These are phyloP conservation scores for Lasioglossum marginatum DNA, from an alignment of 2,888 invertebrate species.

Conservation along the genomic window DNA sequence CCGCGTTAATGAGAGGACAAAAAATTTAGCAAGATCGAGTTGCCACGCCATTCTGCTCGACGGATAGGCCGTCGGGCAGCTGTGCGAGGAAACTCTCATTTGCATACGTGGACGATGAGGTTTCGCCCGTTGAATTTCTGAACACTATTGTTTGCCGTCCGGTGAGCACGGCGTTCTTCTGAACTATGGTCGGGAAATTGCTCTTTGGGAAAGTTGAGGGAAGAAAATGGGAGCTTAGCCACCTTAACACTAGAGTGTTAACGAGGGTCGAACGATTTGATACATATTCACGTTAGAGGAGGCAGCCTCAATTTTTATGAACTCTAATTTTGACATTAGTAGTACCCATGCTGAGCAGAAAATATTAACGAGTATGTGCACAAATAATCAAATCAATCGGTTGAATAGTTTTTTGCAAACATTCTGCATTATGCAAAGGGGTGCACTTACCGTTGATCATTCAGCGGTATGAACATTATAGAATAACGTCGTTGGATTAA, in stretches of 20 bases:
- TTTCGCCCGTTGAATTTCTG: slow-evolving; percentile 14
- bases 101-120: slow-evolving; percentile 5
- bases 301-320: too few species aligned
- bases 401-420: neutral
- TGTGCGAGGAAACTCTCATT: slow-evolving; percentile 25
- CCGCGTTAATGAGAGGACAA: slow-evolving; percentile 47
- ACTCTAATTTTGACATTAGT: too few species aligned
- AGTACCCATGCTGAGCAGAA: too few species aligned
- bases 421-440: neutral
- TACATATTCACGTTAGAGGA: too few species aligned
- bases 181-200: neutral
- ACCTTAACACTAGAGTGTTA: neutral
- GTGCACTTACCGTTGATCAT: neutral
- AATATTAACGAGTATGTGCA: too few species aligned
- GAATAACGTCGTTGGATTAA: neutral
- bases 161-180: neutral
- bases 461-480: neutral
- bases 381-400: too few species aligned
- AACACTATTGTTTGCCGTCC: neutral
- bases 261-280: too few species aligned
- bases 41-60: slow-evolving; percentile 35
- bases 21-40: slow-evolving; percentile 49
- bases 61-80: slow-evolving; percentile 21
- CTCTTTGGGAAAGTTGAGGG: too few species aligned
- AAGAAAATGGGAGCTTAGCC: neutral